A percentile compares a stretch with the other conserved stretches of the same genome.
Conservation (phyloP, 2,888 invertebrate genomes). For the Gortyna flavago region DNA sequence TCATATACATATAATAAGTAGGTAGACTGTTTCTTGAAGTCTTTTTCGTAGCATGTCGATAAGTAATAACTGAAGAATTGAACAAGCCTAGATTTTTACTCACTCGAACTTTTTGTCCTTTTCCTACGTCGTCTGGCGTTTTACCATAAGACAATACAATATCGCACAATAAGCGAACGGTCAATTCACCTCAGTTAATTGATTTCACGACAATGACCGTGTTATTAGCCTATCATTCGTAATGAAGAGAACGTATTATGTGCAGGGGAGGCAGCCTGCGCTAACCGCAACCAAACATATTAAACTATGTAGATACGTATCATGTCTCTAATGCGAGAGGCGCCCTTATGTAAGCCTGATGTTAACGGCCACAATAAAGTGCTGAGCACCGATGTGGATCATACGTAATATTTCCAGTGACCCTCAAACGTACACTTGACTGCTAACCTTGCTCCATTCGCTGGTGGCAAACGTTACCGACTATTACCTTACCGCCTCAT, state of each 20-base stretch:
- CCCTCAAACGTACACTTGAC: slow-evolving; percentile 79
- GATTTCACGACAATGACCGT: slow-evolving; percentile 78
- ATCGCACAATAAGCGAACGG: slow-evolving; percentile 55
- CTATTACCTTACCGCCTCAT: slow-evolving; percentile 78
- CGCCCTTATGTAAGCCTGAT: slow-evolving; percentile 42
- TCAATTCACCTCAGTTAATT: slow-evolving; percentile 78
- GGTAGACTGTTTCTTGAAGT: not conserved
- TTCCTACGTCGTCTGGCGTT: slow-evolving; percentile 67
- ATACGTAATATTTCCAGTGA: slow-evolving; percentile 75
- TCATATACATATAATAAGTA: not conserved
- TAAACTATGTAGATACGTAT: slow-evolving; percentile 28
- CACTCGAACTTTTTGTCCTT: slow-evolving; percentile 35
- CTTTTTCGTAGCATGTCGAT: not conserved
- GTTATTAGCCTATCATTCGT: slow-evolving; percentile 68
- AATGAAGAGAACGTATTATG: slow-evolving; percentile 59
- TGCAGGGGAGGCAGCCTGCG: slow-evolving; percentile 33
- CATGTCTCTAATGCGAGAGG: slow-evolving; percentile 35
- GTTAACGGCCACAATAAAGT: slow-evolving; percentile 48
- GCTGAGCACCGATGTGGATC: slow-evolving; percentile 61
- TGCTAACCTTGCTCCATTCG: slow-evolving; percentile 80
- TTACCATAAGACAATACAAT: slow-evolving; percentile 73
- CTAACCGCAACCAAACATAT: slow-evolving; percentile 41
- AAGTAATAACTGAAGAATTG: not conserved
- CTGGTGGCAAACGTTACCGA: slow-evolving; percentile 72
- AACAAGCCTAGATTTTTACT: not conserved